phyloP scores from a whole-genome alignment of 2,113 vertebrate species.

The Rynchops niger region DNA sequence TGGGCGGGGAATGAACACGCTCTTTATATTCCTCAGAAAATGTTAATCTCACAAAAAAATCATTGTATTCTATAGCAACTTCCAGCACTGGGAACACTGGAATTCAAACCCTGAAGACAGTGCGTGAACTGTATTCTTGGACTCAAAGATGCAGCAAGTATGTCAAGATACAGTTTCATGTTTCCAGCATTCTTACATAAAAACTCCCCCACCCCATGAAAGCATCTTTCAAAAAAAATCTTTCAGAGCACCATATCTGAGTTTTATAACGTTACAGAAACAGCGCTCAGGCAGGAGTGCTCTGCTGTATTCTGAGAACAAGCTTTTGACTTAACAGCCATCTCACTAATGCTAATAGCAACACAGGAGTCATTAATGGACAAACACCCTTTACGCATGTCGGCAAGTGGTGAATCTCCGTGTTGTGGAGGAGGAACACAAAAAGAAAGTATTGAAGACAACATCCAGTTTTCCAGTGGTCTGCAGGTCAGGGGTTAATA shows the following conservation, averaged over 20 bases:
- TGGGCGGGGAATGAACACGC: constrained; percentile 5
- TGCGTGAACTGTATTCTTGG: neutral
- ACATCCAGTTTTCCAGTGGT: neutral
- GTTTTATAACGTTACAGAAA: neutral
- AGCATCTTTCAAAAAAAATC: neutral
- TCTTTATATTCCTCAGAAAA: constrained; percentile 56
- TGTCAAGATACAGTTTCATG: neutral
- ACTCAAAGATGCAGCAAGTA: neutral
- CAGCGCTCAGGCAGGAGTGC: neutral
- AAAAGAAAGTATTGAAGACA: neutral
- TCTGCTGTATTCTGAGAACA: neutral
- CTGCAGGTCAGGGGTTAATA: neutral
- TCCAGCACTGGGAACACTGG: constrained; percentile 21
- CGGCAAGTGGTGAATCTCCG: neutral
- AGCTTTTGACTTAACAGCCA: neutral
- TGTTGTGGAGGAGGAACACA: neutral
- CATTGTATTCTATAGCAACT: constrained; percentile 28
- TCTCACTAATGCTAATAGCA: neutral
- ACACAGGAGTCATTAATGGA: neutral
- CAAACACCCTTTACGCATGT: neutral
- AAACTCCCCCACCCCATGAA: neutral
- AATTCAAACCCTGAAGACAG: constrained; percentile 38
- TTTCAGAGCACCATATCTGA: neutral
- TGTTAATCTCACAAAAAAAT: constrained; percentile 44
- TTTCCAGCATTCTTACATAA: neutral